Evolutionary conservation across 2,113 vertebrate genomes (phyloP).

Genomic region (Rhineura floridana): DNA sequence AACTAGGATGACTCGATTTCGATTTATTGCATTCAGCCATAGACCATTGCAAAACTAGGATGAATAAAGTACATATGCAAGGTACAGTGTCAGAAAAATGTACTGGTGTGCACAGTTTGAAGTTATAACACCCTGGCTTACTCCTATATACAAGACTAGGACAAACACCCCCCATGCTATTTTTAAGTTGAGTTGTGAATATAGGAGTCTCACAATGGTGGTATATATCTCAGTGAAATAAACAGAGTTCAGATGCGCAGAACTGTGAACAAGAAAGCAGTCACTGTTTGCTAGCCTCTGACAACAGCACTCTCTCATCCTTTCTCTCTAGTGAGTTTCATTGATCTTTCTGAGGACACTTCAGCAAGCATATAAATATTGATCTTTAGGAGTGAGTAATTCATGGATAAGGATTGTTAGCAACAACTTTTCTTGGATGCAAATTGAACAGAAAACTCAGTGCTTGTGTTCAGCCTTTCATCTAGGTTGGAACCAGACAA

Average conservation of each 20-base stretch:
- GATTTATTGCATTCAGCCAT: too few relatives aligned
- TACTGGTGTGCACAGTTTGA: neutral
- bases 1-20: neutral
- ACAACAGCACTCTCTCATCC: neutral
- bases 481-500: conserved; percentile 7
- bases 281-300: neutral
- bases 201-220: neutral
- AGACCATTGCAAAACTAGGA: neutral
- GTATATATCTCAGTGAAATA: neutral
- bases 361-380: conserved; percentile 27
- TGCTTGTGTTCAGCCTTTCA: conserved; percentile 21
- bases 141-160: neutral
- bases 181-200: neutral
- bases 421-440: conserved; percentile 10
- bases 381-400: conserved; percentile 30
- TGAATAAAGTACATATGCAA: neutral
- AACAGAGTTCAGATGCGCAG: neutral
- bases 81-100: too few relatives aligned
- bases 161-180: neutral
- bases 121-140: neutral
- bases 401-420: neutral
- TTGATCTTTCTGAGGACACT: conserved; percentile 29
- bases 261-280: neutral
- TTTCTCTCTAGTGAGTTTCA: conserved; percentile 19
- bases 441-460: conserved; percentile 26